Evolutionary conservation across 2,113 vertebrate genomes (phyloP).

Genomic region (Engystomops pustulosus): DNA sequence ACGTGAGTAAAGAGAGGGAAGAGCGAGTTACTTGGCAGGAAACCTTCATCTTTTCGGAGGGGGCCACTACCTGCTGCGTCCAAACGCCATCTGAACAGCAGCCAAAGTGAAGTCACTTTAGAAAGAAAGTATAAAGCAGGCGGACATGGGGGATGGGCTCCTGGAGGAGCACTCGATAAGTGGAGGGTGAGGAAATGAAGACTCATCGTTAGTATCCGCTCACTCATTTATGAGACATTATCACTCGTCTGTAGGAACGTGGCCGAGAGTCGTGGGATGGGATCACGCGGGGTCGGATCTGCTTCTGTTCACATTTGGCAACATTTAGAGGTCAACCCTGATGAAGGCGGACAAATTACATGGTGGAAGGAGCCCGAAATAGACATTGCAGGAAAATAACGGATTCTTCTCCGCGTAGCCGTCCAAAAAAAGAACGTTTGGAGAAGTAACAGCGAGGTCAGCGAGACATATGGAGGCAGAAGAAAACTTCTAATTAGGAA

Average conservation of each 20-base stretch:
- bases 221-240: slow-evolving; percentile 12
- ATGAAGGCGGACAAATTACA: not conserved
- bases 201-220: not conserved
- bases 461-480: not conserved
- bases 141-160: not conserved
- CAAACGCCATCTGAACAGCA: slow-evolving; percentile 6
- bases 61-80: slow-evolving; percentile 1
- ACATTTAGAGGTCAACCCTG: not conserved
- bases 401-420: not conserved
- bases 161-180: not conserved
- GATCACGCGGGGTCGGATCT: not conserved
- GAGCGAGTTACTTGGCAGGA: slow-evolving; percentile 38
- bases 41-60: slow-evolving; percentile 14
- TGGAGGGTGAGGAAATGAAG: slow-evolving; percentile 11
- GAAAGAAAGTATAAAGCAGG: slow-evolving; percentile 3
- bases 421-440: not conserved
- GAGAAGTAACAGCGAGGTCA: not conserved
- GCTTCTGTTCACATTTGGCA: not conserved
- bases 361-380: not conserved
- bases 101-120: slow-evolving; percentile 20
- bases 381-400: not conserved
- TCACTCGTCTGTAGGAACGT: not conserved
- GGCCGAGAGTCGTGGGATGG: not conserved
- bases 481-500: too few species aligned
- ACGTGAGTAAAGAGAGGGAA: not conserved